Base-by-base conservation (phyloP, 2,797 vertebrate genomes). In the Acropternis orthonyx region DNA sequence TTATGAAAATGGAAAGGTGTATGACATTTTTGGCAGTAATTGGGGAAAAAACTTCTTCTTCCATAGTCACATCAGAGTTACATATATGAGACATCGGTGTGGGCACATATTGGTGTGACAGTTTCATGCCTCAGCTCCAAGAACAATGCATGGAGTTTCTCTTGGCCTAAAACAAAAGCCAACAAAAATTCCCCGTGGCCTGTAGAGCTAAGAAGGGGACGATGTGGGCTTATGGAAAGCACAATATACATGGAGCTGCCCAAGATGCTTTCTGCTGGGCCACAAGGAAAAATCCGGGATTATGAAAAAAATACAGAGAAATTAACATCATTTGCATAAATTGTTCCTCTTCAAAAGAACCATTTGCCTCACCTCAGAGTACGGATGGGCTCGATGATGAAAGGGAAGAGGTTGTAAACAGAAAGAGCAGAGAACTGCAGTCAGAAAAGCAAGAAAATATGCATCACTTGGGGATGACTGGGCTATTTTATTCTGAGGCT, bases 21-120 rank as follows among this genome's bases (percentile, higher is more conserved):
- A 17, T 16, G 26, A 63, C 18, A 34, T 26, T 61, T 68, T 74
- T 54, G 14, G 26, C 34, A 83, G 26, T 65, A 43, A n/a, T 19
- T 46, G 62, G 24, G 24, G 41, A 34, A 85, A 86, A 85, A 21
- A 2, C 0, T 4, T 24, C 0, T 51, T 49, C 72, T 28, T 24
- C 30, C 32, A 12, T 2, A 43, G 24, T 71, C 14, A 43, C 3
- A 6, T 5, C 14, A 5, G 19, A 76, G 26, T 51, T 59, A 21
- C n/a, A 27, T 0, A 0, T 15, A 8, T 5, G 14, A 80, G 66
- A 77, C 17, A 5, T 1, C 54, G 34, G 9, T 32, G 8, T 4
- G 37, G 71, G 23, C 36, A 55, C 26, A 37, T 37, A 21, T 1
- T 30, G 14, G 14, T 69, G 26, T n/a, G 36, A 54, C 0, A 27